Evolutionary conservation across 2,888 invertebrate species (phyloP), one percentile per base, ranked within the genome.

Genomic region (Morpho helenor): DNA sequence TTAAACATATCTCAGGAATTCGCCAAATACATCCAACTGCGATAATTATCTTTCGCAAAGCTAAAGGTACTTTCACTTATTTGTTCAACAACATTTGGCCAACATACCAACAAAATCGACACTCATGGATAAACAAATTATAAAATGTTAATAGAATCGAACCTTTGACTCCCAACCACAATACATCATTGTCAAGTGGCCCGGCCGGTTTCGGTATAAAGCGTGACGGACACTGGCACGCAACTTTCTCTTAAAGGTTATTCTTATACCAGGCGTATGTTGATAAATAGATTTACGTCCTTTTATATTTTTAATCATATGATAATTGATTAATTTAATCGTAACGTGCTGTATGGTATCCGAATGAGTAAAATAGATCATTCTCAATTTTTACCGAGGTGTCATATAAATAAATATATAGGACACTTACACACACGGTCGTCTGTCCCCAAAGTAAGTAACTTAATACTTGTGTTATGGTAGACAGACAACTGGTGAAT

Each of bases 121-220:
- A 54, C 54, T 49, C 43, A 8, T 22, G 48, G 50, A 52, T 51
- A 57, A 62, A 59, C 59, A 63, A 82, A 83, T 84, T 80, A 81
- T 79, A 81, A 82, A 84, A 85, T 84, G 84, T 82, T 84, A 85
- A 84, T 83, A 77, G 79, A 79, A 76, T 74, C 70, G 76, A 80
- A 86, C 85, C 84, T 86, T 82, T 84, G 85, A 84, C 86, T 83
- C 72, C 43, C 23, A 67, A 63, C 69, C 63, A 86, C 83, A 84
- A 86, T 86, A 84, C 83, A 82, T 86, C 85, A 86, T 85, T 85
- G 85, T 84, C 84, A 79, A 76, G 64, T 68, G 66, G 69, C 56
- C 62, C 50, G 63, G 64, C 70, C 68, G 69, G 70, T 70, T 71
- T 47, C 67, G 57, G 59, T 49, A 51, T 68, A 70, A 74, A 60